Evolutionary conservation across 2,797 vertebrate species (phyloP).

Genomic region (Mustela erminea): DNA sequence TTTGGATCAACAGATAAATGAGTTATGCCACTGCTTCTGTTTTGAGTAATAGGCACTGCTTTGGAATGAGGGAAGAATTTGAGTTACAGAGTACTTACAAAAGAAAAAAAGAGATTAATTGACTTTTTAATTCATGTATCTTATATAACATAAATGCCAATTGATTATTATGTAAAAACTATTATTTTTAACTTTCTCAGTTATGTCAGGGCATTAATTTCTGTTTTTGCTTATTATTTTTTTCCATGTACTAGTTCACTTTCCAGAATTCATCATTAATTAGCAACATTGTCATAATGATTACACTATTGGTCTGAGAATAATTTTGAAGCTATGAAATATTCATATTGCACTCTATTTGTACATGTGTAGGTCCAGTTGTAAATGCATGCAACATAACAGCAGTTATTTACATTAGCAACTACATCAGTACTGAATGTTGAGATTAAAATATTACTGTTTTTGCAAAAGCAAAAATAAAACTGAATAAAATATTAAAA

Average conservation of each 20-base stretch:
- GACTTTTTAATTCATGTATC: neutral
- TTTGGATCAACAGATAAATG: neutral
- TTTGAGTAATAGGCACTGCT: neutral
- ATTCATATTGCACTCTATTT: neutral
- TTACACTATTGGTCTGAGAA: neutral
- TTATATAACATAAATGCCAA: neutral
- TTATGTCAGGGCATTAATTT: neutral
- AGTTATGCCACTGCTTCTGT: neutral
- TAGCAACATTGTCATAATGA: neutral
- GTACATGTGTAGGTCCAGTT: neutral
- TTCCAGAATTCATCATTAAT: neutral
- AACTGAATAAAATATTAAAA: constrained; percentile 1
- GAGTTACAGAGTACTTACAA: neutral
- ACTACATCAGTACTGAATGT: neutral
- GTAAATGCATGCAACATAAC: neutral
- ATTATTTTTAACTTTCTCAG: constrained; percentile 3
- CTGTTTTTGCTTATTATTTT: neutral
- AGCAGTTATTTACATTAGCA: constrained; percentile 6
- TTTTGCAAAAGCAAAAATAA: neutral
- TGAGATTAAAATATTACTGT: neutral
- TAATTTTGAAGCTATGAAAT: neutral
- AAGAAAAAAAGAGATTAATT: neutral
- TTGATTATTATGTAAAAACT: neutral
- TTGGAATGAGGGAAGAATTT: neutral
- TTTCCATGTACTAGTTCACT: neutral